Percentiles rank a stretch among this genome's conserved stretches.
These are phyloP conservation scores for Eueremaeus valkanovi DNA, from an alignment of 2,888 invertebrate genomes.

Conservation along the genomic window DNA sequence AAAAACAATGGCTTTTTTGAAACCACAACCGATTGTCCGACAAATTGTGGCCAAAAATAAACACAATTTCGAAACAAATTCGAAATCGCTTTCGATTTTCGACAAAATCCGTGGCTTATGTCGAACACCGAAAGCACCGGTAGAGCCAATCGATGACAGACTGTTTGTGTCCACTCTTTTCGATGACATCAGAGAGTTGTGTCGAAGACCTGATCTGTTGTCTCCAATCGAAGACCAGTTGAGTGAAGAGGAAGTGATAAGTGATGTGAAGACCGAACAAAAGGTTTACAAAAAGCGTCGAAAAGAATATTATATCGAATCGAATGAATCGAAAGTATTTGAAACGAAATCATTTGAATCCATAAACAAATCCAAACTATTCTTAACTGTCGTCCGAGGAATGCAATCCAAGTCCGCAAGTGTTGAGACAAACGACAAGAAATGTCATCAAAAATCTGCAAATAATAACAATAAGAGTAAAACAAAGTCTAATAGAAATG, in stretches of 20 bases:
- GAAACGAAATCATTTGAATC: too few species aligned
- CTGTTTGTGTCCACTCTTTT: background rate
- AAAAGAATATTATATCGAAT: background rate
- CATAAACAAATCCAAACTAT: slow-evolving; percentile 7
- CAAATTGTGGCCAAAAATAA: background rate
- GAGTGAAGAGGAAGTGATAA: background rate
- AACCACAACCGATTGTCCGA: background rate
- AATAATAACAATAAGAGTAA: background rate
- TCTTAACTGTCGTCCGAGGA: background rate
- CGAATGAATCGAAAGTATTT: background rate
- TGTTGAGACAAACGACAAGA: background rate
- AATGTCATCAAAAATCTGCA: background rate
- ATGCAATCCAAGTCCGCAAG: background rate
- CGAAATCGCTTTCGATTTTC: background rate
- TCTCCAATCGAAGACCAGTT: background rate
- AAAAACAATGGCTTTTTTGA: background rate
- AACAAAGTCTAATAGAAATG: background rate
- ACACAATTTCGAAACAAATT: background rate
- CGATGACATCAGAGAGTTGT: background rate
- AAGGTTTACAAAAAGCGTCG: background rate
- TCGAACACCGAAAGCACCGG: background rate
- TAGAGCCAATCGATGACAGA: background rate
- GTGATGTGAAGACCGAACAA: background rate
- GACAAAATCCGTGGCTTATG: background rate
- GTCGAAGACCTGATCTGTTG: background rate